Percentiles rank a stretch among this genome's conserved stretches.
phyloP scores from a whole-genome alignment of 1,140 invertebrate species.

The Potamilus streckersoni region DNA sequence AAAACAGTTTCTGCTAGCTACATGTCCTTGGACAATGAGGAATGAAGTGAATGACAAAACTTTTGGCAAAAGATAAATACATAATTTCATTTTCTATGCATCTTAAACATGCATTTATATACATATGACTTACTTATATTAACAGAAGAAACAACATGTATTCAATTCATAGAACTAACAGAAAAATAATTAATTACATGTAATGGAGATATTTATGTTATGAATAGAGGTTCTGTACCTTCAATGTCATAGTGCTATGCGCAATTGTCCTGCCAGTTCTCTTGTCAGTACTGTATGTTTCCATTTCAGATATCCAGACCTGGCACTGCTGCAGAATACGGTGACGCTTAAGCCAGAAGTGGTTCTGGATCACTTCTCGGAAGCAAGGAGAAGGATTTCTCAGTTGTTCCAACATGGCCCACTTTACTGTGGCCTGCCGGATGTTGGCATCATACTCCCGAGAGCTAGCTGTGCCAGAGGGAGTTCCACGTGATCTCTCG shows the following conservation, averaged over 20 bases:
- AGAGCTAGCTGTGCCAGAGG: constrained; percentile 84
- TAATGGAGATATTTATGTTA: too few relatives aligned
- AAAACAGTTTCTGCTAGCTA: too few relatives aligned
- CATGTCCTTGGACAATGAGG: too few relatives aligned
- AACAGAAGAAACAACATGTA: too few relatives aligned
- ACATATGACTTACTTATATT: too few relatives aligned
- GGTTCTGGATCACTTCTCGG: constrained; percentile 91
- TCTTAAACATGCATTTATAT: too few relatives aligned
- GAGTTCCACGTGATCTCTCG: constrained; percentile 90
- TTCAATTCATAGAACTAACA: too few relatives aligned
- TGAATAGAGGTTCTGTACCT: constrained; percentile 69
- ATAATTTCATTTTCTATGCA: too few relatives aligned
- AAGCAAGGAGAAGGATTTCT: constrained; percentile 92
- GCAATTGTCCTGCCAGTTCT: constrained; percentile 78
- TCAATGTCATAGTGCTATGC: constrained; percentile 80
- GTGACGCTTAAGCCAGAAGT: constrained; percentile 94
- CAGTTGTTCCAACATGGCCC: constrained; percentile 96
- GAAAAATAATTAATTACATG: too few relatives aligned
- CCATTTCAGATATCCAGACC: constrained; percentile 89
- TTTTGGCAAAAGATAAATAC: too few relatives aligned
- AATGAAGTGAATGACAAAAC: too few relatives aligned
- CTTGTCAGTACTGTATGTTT: constrained; percentile 80
- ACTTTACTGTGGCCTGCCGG: constrained; percentile 92
- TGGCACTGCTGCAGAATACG: constrained; percentile 91
- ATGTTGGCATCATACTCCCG: constrained; percentile 97